Conservation (phyloP, 2,888 invertebrate genomes). For the Tortrix viridana region DNA sequence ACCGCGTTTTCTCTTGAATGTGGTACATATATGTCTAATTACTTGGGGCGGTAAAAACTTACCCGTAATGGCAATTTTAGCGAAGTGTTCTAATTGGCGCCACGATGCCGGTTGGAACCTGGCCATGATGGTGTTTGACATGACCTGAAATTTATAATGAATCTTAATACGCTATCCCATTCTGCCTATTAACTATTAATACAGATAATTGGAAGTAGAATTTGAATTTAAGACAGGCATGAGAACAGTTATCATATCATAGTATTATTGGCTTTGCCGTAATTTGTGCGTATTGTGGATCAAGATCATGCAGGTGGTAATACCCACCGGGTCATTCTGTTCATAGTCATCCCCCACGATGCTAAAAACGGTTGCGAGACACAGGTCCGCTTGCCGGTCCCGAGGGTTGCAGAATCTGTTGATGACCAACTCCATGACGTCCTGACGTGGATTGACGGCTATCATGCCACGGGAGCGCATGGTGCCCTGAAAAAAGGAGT, state of each 20-base stretch:
- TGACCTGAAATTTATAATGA: conserved; percentile 24
- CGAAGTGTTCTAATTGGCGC: conserved; percentile 63
- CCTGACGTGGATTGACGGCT: conserved; percentile 49
- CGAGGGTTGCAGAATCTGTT: conserved; percentile 57
- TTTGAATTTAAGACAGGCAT: too few relatives aligned
- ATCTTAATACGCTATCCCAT: too few relatives aligned
- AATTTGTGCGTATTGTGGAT: too few relatives aligned
- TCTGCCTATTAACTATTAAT: too few relatives aligned
- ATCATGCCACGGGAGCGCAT: conserved; percentile 59
- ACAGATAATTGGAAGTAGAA: too few relatives aligned
- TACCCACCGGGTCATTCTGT: conserved; percentile 67
- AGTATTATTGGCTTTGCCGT: too few relatives aligned
- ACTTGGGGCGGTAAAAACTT: too few relatives aligned
- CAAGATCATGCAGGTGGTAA: background rate
- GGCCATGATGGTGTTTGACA: conserved; percentile 39
- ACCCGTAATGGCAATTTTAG: conserved; percentile 65
- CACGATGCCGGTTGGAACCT: conserved; percentile 61
- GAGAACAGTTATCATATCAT: too few relatives aligned
- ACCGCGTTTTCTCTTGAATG: too few relatives aligned
- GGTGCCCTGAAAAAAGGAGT: conserved; percentile 51
- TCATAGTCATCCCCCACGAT: conserved; percentile 74
- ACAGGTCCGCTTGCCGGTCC: conserved; percentile 59
- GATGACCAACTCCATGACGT: conserved; percentile 53
- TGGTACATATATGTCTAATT: too few relatives aligned
- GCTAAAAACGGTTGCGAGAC: conserved; percentile 58